Percentiles rank a stretch among this genome's conserved stretches.
phyloP scores from a whole-genome alignment of 2,113 vertebrate species.

The Myanophis thanlyinensis region DNA sequence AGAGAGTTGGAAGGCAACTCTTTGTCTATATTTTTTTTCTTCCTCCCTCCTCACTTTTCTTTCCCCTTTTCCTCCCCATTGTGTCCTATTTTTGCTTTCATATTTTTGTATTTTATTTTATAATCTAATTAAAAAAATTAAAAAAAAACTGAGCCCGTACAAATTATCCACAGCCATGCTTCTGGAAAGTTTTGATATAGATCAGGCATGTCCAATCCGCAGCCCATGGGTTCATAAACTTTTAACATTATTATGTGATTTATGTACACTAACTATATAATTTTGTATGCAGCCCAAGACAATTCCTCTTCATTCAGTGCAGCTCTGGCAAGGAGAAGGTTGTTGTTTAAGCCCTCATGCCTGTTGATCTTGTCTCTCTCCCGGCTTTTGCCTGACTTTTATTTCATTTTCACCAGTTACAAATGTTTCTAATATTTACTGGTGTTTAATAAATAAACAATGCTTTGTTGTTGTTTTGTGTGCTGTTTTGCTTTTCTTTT shows the following conservation, averaged over 20 bases:
- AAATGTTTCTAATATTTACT: background rate
- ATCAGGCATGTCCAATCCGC: background rate
- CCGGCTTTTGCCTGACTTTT: background rate
- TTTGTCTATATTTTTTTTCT: no score
- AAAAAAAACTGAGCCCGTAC: background rate
- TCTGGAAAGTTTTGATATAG: background rate
- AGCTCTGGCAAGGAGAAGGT: background rate
- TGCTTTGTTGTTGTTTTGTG: background rate
- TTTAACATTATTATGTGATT: background rate
- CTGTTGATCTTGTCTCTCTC: background rate
- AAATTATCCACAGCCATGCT: background rate
- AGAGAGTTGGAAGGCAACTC: no score
- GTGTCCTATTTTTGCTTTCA: no score
- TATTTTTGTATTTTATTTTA: no score
- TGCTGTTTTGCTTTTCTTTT: background rate
- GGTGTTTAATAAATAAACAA: background rate
- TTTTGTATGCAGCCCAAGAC: background rate
- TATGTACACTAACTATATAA: background rate
- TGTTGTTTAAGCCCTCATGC: background rate
- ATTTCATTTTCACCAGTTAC: background rate
- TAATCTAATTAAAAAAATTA: no score
- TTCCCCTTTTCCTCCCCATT: no score
- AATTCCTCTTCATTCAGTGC: background rate
- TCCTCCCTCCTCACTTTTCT: no score
- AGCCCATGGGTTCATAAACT: background rate